Evolutionary conservation across 2,888 invertebrate genomes (phyloP).

Genomic region (Halictus ligatus): DNA sequence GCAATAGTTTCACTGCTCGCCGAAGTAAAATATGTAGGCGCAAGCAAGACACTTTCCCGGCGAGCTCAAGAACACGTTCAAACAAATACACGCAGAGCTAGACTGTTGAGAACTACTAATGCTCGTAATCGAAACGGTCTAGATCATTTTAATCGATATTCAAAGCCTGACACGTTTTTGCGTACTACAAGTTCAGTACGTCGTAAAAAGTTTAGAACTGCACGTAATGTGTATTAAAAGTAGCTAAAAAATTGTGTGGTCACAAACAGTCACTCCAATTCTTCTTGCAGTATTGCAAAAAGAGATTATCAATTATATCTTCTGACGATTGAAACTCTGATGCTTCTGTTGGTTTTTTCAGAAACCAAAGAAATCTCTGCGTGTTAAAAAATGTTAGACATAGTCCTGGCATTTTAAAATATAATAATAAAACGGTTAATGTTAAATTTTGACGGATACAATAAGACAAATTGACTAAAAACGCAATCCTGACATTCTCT

Average conservation of each 20-base stretch:
- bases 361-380: too few relatives aligned
- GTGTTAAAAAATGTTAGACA: not conserved
- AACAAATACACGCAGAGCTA: not conserved
- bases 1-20: constrained; percentile 1
- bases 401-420: not conserved
- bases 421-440: too few relatives aligned
- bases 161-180: too few relatives aligned
- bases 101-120: not conserved
- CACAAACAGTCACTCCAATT: not conserved
- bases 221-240: too few relatives aligned
- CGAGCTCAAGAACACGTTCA: not conserved
- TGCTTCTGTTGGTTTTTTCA: too few relatives aligned
- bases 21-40: constrained; percentile 2
- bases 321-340: too few relatives aligned
- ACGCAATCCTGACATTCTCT: not conserved
- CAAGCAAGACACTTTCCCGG: not conserved
- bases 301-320: not conserved
- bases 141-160: too few relatives aligned
- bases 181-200: too few relatives aligned
- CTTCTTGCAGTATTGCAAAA: not conserved
- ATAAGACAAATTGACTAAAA: not conserved
- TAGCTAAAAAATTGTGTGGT: too few relatives aligned
- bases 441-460: not conserved
- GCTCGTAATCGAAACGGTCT: not conserved
- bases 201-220: too few relatives aligned